Percentiles rank a stretch among this genome's conserved stretches.
phyloP scores from a whole-genome alignment of 2,797 vertebrate species.

The Pseudotriccus pelzelni region DNA sequence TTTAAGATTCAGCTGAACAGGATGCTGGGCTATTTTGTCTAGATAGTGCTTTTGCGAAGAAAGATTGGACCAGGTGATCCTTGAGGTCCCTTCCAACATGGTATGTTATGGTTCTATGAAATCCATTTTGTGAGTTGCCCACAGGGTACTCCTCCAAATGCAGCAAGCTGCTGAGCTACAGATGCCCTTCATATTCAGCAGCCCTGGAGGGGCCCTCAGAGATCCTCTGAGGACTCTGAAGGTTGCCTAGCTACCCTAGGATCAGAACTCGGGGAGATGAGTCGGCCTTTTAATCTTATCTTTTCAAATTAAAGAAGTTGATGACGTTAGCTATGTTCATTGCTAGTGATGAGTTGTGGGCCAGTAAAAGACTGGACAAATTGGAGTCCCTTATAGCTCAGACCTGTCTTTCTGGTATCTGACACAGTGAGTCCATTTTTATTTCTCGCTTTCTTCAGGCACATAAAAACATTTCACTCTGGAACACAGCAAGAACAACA shows the following conservation, averaged over 20 bases:
- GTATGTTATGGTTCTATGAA: background rate
- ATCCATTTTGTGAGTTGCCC: background rate
- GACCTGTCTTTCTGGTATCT: background rate
- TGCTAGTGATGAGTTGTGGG: background rate
- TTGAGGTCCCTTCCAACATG: background rate
- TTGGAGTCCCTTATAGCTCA: background rate
- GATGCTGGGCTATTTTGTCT: fast-evolving
- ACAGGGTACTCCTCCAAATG: background rate
- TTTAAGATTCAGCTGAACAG: background rate
- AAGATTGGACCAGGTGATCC: background rate
- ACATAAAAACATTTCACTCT: background rate
- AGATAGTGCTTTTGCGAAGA: background rate
- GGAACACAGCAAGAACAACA: background rate
- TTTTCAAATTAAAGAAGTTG: background rate
- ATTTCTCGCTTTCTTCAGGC: background rate
- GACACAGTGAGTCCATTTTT: fast-evolving
- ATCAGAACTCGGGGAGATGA: background rate
- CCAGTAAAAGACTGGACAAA: background rate
- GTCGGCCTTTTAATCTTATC: background rate
- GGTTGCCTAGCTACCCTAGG: background rate
- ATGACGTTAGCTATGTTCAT: background rate
- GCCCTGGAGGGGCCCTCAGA: background rate
- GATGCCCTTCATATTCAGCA: background rate
- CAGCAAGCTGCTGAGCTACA: background rate
- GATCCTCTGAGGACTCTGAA: background rate